A percentile compares a stretch with the other conserved stretches of the same genome.
Conservation (phyloP, 2,113 vertebrate species). For the Chrysochloris asiatica region DNA sequence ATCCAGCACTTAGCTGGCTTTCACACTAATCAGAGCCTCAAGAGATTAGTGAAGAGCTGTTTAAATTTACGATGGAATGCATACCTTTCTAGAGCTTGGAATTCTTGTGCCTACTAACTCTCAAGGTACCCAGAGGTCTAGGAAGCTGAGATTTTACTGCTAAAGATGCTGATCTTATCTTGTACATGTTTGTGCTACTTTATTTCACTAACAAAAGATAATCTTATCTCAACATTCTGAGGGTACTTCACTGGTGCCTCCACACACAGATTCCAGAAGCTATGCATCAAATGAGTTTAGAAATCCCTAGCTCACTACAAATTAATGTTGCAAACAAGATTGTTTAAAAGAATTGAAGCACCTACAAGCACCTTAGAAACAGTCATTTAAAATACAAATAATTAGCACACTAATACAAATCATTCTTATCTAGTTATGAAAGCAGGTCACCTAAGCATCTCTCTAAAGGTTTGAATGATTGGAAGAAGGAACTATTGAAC, state of each 20-base stretch:
- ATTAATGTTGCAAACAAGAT: not conserved
- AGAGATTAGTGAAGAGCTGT: not conserved
- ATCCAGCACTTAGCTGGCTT: not conserved
- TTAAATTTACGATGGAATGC: not conserved
- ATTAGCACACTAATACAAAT: not conserved
- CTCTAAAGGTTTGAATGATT: conserved; percentile 18
- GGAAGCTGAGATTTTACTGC: conserved; percentile 6
- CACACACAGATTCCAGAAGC: not conserved
- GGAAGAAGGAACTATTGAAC: not conserved
- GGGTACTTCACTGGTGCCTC: not conserved
- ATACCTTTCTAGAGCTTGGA: not conserved
- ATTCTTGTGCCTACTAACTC: not conserved
- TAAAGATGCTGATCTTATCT: conserved; percentile 38
- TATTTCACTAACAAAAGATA: conserved; percentile 41
- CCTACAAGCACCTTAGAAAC: conserved; percentile 23
- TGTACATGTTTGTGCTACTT: not conserved
- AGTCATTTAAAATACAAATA: conserved; percentile 40
- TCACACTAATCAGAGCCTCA: not conserved
- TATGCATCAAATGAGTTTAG: not conserved
- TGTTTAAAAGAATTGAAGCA: conserved; percentile 38
- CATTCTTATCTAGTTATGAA: conserved; percentile 38
- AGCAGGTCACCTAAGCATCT: not conserved
- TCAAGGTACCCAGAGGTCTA: not conserved
- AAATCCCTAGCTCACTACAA: conserved; percentile 23
- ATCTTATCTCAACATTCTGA: conserved; percentile 29